Base-by-base conservation (phyloP, 2,888 invertebrate genomes). In the Geotrupes spiniger region DNA sequence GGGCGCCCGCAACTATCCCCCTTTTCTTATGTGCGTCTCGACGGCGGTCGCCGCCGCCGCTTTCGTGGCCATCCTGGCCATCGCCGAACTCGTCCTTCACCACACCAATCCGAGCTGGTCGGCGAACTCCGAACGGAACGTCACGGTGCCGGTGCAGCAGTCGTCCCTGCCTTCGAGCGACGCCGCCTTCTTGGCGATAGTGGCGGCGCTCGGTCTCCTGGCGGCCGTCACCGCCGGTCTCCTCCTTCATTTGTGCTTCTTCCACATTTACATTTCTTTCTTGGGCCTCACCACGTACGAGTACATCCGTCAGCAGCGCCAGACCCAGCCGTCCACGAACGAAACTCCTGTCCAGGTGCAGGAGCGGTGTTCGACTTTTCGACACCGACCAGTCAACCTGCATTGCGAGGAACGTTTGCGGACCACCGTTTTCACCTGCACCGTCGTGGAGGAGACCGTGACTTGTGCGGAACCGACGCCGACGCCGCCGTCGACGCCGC, bases 261-360 rank as follows among this genome's bases (percentile, higher is more conserved):
- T 93, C 71, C 92, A 93, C 73, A 82, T 89, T 50, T 92, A 92
- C 73, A 90, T 93, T 65, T 85, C 86, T 2, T 81, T 85, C 59
- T 74, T 91, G 62, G 92, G 92, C 1, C 76, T 92, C 36, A 92
- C 93, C 12, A 94, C 93, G 0, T 94, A 92, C 74, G 93, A 93
- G 68, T 93, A 92, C 72, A 89, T 93, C 44, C 74, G 82, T 1
- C 72, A 73, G 52, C 72, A 74, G 55, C 74, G 79, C 1, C 77
- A 77, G 60, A 71, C 65, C 51, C 68, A 65, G 47, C 58, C 63
- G 27, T 76, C 62, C 63, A 57, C 74, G 64, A 54, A 75, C 74
- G 26, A 70, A 70, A 31, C 49, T 53, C 59, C 46, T 51, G 56
- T 11, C 53, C 54, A 37, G 46, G 42, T 10, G 52, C 56, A 47